Evolutionary conservation across 1,140 invertebrate species (phyloP).

Genomic region (Gryon sp.): DNA sequence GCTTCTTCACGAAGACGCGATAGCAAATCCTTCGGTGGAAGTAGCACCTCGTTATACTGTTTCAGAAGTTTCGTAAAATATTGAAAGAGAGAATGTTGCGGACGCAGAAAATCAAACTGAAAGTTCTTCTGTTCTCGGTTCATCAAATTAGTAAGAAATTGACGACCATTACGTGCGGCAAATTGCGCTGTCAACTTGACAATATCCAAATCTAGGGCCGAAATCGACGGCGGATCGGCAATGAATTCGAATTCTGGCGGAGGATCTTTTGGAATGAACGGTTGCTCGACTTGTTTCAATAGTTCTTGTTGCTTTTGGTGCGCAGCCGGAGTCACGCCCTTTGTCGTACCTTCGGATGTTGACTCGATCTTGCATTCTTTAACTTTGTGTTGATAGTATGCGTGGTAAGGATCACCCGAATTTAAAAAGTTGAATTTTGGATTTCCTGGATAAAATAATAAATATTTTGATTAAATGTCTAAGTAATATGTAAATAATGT

Average conservation of each 20-base stretch:
- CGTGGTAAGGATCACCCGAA: constrained; percentile 97
- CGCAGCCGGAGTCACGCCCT: constrained; percentile 83
- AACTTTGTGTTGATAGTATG: constrained; percentile 99
- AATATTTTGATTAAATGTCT: too few species aligned
- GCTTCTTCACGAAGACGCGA: constrained; percentile 90
- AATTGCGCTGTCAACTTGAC: constrained; percentile 99
- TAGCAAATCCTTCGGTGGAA: constrained; percentile 95
- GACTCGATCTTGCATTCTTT: constrained; percentile 87
- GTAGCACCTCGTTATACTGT: constrained; percentile 96
- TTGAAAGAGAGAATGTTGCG: constrained; percentile 98
- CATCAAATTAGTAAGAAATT: constrained; percentile 99
- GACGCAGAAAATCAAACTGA: constrained; percentile 99
- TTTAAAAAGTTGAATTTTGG: constrained; percentile 99
- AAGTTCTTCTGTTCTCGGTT: constrained; percentile 98
- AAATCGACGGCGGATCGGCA: constrained; percentile 98
- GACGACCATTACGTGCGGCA: constrained; percentile 98
- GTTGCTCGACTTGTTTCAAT: constrained; percentile 91
- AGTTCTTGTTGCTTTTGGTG: constrained; percentile 94
- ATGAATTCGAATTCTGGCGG: constrained; percentile 98
- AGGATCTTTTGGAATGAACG: constrained; percentile 96
- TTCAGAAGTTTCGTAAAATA: constrained; percentile 99
- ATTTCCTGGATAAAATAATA: constrained; percentile 82
- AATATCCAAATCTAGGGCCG: constrained; percentile 98
- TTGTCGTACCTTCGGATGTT: constrained; percentile 69
- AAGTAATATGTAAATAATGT: too few species aligned